Evolutionary conservation across 2,113 vertebrate species (phyloP), one percentile per base, ranked within the genome.

Genomic region (Girardinichthys multiradiatus): DNA sequence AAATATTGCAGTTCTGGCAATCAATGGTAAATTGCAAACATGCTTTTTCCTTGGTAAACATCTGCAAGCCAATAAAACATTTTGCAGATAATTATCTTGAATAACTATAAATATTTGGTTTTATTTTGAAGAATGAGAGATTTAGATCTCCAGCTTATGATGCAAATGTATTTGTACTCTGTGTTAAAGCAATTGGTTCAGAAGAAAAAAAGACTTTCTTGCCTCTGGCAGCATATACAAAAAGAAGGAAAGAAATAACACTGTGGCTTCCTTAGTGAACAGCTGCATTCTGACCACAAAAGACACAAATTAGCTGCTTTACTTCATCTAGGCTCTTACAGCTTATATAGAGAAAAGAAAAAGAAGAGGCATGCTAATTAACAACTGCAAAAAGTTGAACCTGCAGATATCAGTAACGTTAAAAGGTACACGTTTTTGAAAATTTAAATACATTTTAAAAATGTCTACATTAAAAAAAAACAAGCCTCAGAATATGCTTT

Each of bases 1-100:
- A 19, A 69, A 17, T 9, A 67, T 69, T 74, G n/a, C 28, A 73
- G 26, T 69, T 61, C 71, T 83, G 72, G 67, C 61, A 0, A 30
- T 57, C 57, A 65, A 54, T 15, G 48, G 1, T 27, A 30, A 74
- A 77, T 17, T 45, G 3, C 17, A 64, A 42, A 70, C 59, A 1
- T 61, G 30, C 3, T 31, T 33, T 33, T 27, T 35, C 30, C 4
- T 8, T 12, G 12, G 6, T n/a, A 37, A 73, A 76, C 45, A 70
- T 70, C 37, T 70, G 65, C 28, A 74, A 60, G 21, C 60, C 64
- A 67, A 15, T 42, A 27, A 31, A 14, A 29, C 30, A 66, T 59
- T 74, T 28, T 42, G 15, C 27, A 45, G 42, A 17, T 27, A 24
- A 64, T 7, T 11, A 27, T 2, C 42, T 51, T 19, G 48, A 51